Conservation (phyloP, 2,888 invertebrate species). For the Anorthoa munda region DNA sequence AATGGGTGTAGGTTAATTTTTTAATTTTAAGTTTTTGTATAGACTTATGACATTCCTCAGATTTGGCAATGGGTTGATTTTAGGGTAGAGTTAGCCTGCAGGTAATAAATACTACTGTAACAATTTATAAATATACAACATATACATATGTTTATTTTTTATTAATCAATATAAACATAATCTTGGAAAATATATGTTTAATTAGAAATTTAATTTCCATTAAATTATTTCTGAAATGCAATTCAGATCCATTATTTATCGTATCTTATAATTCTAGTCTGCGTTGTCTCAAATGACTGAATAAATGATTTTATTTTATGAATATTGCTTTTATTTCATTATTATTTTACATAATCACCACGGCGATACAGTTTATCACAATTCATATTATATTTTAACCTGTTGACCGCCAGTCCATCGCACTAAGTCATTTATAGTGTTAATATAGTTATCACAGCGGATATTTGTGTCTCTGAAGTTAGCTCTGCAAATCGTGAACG, state of each 20-base stretch:
- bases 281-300: slow-evolving; percentile 52
- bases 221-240: slow-evolving; percentile 11
- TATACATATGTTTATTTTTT: slow-evolving; percentile 17
- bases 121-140: slow-evolving; percentile 21
- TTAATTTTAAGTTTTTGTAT: slow-evolving; percentile 29
- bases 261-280: slow-evolving; percentile 49
- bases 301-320: slow-evolving; percentile 55
- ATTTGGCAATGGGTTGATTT: slow-evolving; percentile 24
- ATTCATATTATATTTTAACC: slow-evolving; percentile 38
- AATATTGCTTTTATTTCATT: slow-evolving; percentile 26
- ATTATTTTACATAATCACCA: slow-evolving; percentile 13
- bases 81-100: slow-evolving; percentile 17
- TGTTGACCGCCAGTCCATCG: slow-evolving; percentile 22
- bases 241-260: slow-evolving; percentile 7
- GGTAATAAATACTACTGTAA: background rate
- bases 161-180: slow-evolving; percentile 21
- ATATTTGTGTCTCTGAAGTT: too few species aligned
- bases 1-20: slow-evolving; percentile 40
- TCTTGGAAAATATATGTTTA: slow-evolving; percentile 5
- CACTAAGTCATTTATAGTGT: slow-evolving; percentile 3
- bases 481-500: too few species aligned
- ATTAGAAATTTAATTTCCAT: slow-evolving; percentile 1
- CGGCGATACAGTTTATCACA: slow-evolving; percentile 34
- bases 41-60: slow-evolving; percentile 41
- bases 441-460: too few species aligned